A percentile compares a stretch with the other conserved stretches of the same genome.
These are phyloP conservation scores for Rhea pennata DNA, from an alignment of 2,113 vertebrate genomes.

Conservation along the genomic window DNA sequence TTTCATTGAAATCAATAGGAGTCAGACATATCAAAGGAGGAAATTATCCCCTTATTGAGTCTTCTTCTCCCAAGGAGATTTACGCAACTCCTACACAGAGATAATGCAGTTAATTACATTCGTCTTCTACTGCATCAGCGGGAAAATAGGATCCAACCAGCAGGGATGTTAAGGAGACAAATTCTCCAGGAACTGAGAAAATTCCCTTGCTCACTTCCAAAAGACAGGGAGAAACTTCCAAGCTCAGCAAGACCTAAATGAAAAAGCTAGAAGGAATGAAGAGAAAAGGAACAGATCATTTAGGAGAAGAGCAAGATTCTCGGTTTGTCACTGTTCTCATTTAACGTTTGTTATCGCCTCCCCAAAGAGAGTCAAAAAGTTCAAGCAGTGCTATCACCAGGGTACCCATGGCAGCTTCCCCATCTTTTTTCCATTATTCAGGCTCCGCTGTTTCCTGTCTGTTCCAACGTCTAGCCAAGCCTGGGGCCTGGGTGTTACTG, in stretches of 20 bases:
- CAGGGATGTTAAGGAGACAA: background rate
- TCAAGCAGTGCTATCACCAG: background rate
- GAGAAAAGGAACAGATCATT: background rate
- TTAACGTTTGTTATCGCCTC: background rate
- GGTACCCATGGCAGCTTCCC: background rate
- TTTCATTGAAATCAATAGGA: constrained; percentile 59
- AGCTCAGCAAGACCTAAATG: background rate
- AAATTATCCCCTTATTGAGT: constrained; percentile 63
- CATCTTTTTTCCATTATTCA: background rate
- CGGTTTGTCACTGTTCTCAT: background rate
- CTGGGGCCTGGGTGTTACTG: background rate
- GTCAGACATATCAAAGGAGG: constrained; percentile 50
- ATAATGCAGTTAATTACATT: constrained; percentile 47
- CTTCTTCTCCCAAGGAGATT: constrained; percentile 45
- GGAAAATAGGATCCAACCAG: constrained; percentile 2
- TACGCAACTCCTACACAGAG: constrained; percentile 46
- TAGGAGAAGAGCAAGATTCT: background rate
- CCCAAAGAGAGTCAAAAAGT: background rate
- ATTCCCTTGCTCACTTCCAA: background rate
- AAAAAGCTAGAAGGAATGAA: background rate
- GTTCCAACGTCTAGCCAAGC: background rate
- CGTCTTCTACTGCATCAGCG: background rate
- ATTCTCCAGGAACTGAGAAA: background rate
- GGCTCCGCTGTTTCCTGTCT: constrained; percentile 4
- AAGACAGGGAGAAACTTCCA: background rate